Percentiles rank a stretch among this genome's conserved stretches.
These are phyloP conservation scores for Percina caprodes DNA, from an alignment of 2,113 vertebrate species.

Conservation along the genomic window DNA sequence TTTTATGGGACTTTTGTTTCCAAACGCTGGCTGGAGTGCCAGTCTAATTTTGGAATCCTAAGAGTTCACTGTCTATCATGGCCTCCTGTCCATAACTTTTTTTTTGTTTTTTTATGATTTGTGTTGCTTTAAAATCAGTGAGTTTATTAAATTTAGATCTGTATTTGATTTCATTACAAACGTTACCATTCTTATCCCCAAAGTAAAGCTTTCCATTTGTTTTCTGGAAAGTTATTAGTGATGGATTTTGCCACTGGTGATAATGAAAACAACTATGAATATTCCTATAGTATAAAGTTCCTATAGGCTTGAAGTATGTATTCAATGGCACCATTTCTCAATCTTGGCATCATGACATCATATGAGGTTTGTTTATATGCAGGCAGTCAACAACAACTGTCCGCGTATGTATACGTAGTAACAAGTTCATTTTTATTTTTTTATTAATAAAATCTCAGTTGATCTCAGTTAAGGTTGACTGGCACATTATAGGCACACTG, in stretches of 20 bases:
- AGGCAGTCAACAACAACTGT: background rate
- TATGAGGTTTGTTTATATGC: background rate
- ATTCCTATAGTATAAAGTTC: background rate
- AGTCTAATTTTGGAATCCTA: conserved; percentile 6
- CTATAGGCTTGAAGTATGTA: background rate
- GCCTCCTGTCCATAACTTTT: background rate
- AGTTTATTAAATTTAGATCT: background rate
- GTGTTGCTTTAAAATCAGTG: background rate
- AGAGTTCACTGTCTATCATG: background rate
- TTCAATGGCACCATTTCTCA: background rate
- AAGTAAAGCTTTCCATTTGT: background rate
- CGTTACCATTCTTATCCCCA: background rate
- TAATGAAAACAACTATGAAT: background rate
- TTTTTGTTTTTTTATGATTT: background rate
- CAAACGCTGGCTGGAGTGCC: background rate
- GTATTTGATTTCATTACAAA: background rate
- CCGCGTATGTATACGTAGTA: background rate
- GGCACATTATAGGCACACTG: background rate
- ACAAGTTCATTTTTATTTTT: background rate
- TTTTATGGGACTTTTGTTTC: conserved; percentile 4
- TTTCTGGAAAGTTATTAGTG: background rate
- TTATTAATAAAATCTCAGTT: background rate
- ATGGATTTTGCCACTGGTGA: background rate
- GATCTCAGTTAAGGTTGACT: background rate
- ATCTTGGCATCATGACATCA: background rate